Percentiles rank a stretch among this genome's conserved stretches.
phyloP scores from a whole-genome alignment of 2,797 vertebrate genomes.

The Bufotes viridis region DNA sequence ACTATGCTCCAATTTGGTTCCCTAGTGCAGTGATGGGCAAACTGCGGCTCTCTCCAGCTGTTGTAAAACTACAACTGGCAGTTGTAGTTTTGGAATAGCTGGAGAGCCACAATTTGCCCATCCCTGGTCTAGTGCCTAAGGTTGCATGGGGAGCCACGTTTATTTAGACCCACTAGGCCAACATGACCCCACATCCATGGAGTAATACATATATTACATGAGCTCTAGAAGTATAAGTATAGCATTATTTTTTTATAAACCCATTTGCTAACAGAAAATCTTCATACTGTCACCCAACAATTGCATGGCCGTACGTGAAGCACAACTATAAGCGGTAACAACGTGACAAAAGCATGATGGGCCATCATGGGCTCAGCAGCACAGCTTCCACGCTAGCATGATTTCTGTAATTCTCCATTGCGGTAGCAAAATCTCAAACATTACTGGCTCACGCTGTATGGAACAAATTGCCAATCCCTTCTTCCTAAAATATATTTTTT shows the following conservation, averaged over 20 bases:
- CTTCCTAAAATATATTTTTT: slow-evolving; percentile 25
- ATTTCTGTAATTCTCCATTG: slow-evolving; percentile 2
- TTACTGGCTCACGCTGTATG: slow-evolving; percentile 10
- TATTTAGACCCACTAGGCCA: neutral
- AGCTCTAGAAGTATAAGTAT: neutral
- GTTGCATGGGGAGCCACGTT: neutral
- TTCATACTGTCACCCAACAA: neutral
- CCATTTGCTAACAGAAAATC: no score
- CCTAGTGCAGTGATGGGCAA: no score
- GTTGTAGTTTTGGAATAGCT: no score
- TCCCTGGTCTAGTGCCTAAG: neutral
- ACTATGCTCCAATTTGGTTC: neutral
- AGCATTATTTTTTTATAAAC: neutral
- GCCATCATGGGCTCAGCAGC: neutral
- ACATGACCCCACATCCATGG: no score
- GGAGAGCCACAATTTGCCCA: no score
- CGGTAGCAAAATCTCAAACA: slow-evolving; percentile 6
- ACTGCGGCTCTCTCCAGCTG: no score
- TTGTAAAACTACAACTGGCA: no score
- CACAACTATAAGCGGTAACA: neutral
- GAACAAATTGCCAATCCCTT: slow-evolving; percentile 37
- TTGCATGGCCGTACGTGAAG: neutral
- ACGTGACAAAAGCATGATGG: neutral
- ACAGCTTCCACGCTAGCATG: neutral
- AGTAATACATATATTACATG: neutral